These are phyloP conservation scores for Patella depressa DNA, from an alignment of 2,888 invertebrate genomes.

Conservation along the genomic window DNA sequence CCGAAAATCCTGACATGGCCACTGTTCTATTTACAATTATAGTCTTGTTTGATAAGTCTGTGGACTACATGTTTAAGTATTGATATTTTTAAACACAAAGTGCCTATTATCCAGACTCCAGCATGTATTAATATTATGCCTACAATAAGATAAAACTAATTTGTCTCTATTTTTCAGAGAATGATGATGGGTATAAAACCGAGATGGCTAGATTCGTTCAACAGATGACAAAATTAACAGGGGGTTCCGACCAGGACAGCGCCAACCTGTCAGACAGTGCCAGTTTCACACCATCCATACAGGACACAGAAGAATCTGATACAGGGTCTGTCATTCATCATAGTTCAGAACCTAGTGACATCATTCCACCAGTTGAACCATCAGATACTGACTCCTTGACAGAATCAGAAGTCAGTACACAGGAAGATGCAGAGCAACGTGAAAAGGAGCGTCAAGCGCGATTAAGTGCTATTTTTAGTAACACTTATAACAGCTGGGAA, in stretches of 20 bases:
- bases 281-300: conserved; percentile 22
- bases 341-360: background rate
- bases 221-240: conserved; percentile 44
- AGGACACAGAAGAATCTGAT: conserved; percentile 39
- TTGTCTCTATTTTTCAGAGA: too few relatives aligned
- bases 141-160: too few relatives aligned
- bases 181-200: conserved; percentile 36
- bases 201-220: conserved; percentile 52
- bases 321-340: conserved; percentile 41
- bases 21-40: too few relatives aligned
- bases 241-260: conserved; percentile 17
- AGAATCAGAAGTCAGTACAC: conserved; percentile 11
- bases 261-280: conserved; percentile 29
- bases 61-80: too few relatives aligned
- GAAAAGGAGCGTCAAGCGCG: background rate
- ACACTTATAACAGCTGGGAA: background rate
- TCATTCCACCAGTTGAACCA: conserved; percentile 25
- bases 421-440: conserved; percentile 1
- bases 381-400: conserved; percentile 35
- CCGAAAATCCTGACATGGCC: too few relatives aligned
- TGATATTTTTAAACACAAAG: too few relatives aligned
- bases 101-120: too few relatives aligned
- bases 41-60: too few relatives aligned
- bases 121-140: too few relatives aligned
- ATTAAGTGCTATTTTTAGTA: conserved; percentile 3